phyloP scores from a whole-genome alignment of 2,888 invertebrate species.

The Ptilodon capucinus region DNA sequence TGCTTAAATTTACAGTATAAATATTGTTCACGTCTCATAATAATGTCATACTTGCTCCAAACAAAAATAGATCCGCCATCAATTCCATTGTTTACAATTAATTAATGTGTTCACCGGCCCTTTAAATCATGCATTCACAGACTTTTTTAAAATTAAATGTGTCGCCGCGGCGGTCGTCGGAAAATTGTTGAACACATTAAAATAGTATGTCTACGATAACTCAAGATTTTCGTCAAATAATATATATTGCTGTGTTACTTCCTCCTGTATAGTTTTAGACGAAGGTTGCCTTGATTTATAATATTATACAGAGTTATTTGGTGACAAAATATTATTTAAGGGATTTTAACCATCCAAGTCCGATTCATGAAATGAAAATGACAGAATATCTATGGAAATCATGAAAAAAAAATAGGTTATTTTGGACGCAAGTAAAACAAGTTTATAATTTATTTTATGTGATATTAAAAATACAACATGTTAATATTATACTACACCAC shows the following conservation, averaged over 20 bases:
- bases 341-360: not conserved
- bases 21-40: too few species aligned
- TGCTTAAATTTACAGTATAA: too few species aligned
- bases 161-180: constrained; percentile 1
- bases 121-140: constrained; percentile 6
- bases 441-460: too few species aligned
- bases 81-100: not conserved
- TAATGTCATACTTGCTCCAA: not conserved
- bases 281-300: constrained; percentile 20
- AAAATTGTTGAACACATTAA: not conserved
- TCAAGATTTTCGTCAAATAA: constrained; percentile 8
- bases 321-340: not conserved
- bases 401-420: too few species aligned
- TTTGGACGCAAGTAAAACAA: too few species aligned
- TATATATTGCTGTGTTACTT: constrained; percentile 11
- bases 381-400: too few species aligned
- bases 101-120: not conserved
- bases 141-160: constrained; percentile 7
- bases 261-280: constrained; percentile 4
- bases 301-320: not conserved
- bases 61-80: not conserved
- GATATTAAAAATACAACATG: too few species aligned
- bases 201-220: constrained; percentile 1
- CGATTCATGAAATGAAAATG: too few species aligned
- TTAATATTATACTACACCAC: too few species aligned